Evolutionary conservation across 2,797 vertebrate species (phyloP).

Genomic region (Karalla daura): DNA sequence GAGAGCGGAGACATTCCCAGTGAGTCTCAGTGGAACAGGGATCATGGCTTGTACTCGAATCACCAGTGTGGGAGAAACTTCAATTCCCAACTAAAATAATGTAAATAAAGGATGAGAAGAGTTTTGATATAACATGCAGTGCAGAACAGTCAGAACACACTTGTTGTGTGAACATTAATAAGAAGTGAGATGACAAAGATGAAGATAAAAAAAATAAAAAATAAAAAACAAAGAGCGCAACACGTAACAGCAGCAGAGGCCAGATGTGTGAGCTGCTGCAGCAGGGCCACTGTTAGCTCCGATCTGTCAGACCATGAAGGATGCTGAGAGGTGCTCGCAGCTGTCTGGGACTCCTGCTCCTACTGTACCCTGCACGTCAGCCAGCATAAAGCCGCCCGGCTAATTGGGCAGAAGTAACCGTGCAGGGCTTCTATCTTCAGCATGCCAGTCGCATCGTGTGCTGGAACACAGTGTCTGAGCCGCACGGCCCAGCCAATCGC

Average conservation of each 20-base stretch:
- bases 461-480: not conserved
- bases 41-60: no score
- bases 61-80: not conserved
- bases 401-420: conserved; percentile 35
- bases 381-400: conserved; percentile 20
- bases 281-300: conserved; percentile 44
- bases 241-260: conserved; percentile 6
- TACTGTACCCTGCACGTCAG: conserved; percentile 41
- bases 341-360: conserved; percentile 32
- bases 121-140: not conserved
- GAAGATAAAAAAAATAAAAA: no score
- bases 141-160: not conserved
- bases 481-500: not conserved
- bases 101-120: not conserved
- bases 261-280: conserved; percentile 46
- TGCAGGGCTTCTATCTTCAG: conserved; percentile 32
- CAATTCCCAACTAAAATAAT: not conserved
- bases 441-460: conserved; percentile 7
- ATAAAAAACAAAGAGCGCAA: not conserved
- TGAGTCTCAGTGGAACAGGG: no score
- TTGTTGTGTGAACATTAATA: not conserved
- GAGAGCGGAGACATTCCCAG: not conserved
- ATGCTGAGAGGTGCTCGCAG: conserved; percentile 33
- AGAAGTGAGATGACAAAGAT: conserved; percentile 2
- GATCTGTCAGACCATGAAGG: conserved; percentile 52